phyloP scores from a whole-genome alignment of 2,888 invertebrate species.

The Coremacera marginata region DNA sequence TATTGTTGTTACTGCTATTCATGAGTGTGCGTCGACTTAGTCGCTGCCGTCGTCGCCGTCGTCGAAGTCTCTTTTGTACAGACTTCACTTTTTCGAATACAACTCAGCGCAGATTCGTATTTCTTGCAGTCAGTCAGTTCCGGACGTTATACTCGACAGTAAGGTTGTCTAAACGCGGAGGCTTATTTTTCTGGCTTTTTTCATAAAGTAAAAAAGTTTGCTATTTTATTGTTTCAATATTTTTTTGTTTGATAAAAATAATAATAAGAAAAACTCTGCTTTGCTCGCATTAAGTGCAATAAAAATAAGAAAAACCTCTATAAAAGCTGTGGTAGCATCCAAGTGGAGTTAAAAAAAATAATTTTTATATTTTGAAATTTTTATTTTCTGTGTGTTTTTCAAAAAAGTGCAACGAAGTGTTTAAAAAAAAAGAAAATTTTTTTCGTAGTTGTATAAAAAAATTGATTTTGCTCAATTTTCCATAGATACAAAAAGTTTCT shows the following conservation, averaged over 20 bases:
- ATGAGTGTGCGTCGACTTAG: background rate
- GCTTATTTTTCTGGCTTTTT: constrained; percentile 40
- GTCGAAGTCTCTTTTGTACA: constrained; percentile 1
- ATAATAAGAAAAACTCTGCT: constrained; percentile 13
- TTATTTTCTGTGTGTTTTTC: background rate
- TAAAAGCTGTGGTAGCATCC: background rate
- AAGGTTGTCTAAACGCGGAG: constrained; percentile 48
- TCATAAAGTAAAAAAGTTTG: constrained; percentile 25
- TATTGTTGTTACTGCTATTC: background rate
- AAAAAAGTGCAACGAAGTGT: constrained; percentile 32
- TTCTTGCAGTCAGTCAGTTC: constrained; percentile 50
- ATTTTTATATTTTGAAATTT: too few species aligned
- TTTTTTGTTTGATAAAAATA: constrained; percentile 2
- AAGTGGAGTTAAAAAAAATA: background rate
- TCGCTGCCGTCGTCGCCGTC: background rate
- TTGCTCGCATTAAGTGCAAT: background rate
- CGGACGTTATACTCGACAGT: constrained; percentile 53
- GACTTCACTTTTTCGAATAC: constrained; percentile 32
- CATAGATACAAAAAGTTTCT: too few species aligned
- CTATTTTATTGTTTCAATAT: constrained; percentile 5
- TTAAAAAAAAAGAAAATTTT: constrained; percentile 15
- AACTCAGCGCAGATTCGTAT: constrained; percentile 27
- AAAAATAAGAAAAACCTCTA: constrained; percentile 9
- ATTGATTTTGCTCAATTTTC: constrained; percentile 28
- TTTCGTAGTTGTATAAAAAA: constrained; percentile 31